Percentiles rank a stretch among this genome's conserved stretches.
Evolutionary conservation across 2,888 invertebrate species (phyloP).

Genomic region (Steinernema scapterisci): DNA sequence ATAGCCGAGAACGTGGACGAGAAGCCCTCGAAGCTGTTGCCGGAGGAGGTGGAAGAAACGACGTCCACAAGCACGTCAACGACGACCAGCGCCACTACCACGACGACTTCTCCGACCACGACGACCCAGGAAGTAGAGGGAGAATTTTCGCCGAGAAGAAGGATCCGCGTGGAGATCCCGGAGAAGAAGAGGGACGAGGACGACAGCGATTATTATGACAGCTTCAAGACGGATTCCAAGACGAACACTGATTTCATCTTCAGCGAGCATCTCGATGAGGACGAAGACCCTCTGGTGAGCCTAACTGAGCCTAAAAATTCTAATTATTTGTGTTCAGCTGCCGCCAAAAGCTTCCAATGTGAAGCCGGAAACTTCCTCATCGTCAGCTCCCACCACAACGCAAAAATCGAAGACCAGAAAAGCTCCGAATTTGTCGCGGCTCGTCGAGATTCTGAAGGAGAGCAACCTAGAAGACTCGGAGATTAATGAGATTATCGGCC

Average conservation of each 20-base stretch:
- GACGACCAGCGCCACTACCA: conserved; percentile 10
- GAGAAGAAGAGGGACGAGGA: conserved; percentile 14
- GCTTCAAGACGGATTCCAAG: background rate
- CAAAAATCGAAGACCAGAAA: conserved; percentile 36
- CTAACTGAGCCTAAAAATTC: background rate
- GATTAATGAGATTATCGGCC: conserved; percentile 54
- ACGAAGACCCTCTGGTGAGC: conserved; percentile 23
- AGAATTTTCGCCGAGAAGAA: background rate
- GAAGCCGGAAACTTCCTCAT: background rate
- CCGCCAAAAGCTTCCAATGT: background rate
- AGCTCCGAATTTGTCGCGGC: conserved; percentile 53
- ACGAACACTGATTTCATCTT: conserved; percentile 18
- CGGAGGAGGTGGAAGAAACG: background rate
- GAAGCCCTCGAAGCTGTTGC: background rate
- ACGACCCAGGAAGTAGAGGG: background rate
- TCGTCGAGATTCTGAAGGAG: conserved; percentile 53
- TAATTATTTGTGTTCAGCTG: background rate
- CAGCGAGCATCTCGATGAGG: conserved; percentile 13
- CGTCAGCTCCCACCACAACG: background rate
- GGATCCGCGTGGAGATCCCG: conserved; percentile 13
- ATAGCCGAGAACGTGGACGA: background rate
- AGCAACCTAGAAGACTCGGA: conserved; percentile 56
- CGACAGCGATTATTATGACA: conserved; percentile 16
- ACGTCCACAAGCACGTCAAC: conserved; percentile 7
- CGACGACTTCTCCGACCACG: background rate